Evolutionary conservation across 1,140 invertebrate species (phyloP).

Genomic region (Stegodyphus dumicola): DNA sequence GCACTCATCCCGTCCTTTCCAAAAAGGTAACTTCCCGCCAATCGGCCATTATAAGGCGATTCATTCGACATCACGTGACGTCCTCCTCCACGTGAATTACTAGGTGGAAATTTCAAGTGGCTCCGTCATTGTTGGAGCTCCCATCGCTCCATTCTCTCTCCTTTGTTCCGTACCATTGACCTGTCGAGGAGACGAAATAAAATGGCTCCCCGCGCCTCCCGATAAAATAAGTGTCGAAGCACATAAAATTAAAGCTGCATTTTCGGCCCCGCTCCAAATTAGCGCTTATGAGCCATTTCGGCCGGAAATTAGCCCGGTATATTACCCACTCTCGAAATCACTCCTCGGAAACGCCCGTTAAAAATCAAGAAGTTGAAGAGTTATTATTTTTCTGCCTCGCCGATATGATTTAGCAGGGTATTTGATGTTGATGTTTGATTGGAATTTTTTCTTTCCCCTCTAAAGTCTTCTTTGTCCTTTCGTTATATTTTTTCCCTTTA

Average conservation of each 20-base stretch:
- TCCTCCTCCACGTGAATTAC: constrained; percentile 38
- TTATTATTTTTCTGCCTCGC: constrained; percentile 27
- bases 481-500: not conserved
- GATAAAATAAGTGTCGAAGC: constrained; percentile 56
- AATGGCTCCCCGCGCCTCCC: constrained; percentile 39
- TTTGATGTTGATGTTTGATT: not conserved
- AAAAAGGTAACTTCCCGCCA: constrained; percentile 35
- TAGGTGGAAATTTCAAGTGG: constrained; percentile 36
- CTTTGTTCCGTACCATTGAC: constrained; percentile 56
- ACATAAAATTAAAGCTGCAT: constrained; percentile 54
- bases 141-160: not conserved
- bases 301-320: constrained; percentile 45
- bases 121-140: constrained; percentile 20
- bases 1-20: not conserved
- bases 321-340: not conserved
- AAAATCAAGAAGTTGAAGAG: constrained; percentile 23
- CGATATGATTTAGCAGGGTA: constrained; percentile 47
- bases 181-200: constrained; percentile 42
- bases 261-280: constrained; percentile 45
- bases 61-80: constrained; percentile 1
- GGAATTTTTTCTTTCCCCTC: no score
- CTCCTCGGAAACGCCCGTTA: not conserved
- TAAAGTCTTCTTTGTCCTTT: not conserved
- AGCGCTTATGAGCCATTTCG: constrained; percentile 55
- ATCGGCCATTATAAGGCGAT: constrained; percentile 37